Conservation (phyloP, 92 coral and sea anemone genomes). For the Epizoanthus ramosus region DNA sequence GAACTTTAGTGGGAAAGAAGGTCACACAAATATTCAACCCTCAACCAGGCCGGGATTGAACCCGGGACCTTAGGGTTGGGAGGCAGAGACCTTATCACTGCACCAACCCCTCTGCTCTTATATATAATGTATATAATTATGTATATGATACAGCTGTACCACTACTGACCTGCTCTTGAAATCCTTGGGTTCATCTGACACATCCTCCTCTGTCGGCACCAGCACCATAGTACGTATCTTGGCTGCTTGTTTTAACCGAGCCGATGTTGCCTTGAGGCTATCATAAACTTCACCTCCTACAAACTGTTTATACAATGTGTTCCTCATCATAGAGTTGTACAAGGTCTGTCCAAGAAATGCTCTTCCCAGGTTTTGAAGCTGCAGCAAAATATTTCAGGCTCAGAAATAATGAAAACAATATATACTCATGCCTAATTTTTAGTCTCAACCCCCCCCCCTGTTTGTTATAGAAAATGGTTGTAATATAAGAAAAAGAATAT, state of each 20-base stretch:
- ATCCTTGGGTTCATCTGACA: constrained; percentile 48
- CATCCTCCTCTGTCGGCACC: constrained; percentile 89
- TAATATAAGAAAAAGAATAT: too few species aligned
- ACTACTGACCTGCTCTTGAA: constrained; percentile 60
- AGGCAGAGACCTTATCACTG: too few species aligned
- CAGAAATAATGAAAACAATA: neutral
- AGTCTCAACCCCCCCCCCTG: too few species aligned
- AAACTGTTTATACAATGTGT: constrained; percentile 91
- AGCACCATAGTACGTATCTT: constrained; percentile 81
- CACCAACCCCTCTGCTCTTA: too few species aligned
- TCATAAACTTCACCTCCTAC: constrained; percentile 87
- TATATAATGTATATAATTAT: too few species aligned
- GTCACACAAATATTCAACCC: too few species aligned
- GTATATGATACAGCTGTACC: neutral
- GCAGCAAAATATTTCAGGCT: neutral
- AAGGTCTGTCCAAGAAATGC: constrained; percentile 65
- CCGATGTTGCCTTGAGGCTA: constrained; percentile 63
- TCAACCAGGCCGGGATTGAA: too few species aligned
- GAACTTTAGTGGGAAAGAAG: too few species aligned
- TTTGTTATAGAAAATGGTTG: too few species aligned
- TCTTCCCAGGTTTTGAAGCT: constrained; percentile 74
- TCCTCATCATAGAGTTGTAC: constrained; percentile 69
- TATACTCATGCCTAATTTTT: too few species aligned
- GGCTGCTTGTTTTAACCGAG: constrained; percentile 46
- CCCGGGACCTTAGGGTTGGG: too few species aligned